Conservation (phyloP, 2,113 vertebrate genomes). For the Thalassoma bifasciatum region DNA sequence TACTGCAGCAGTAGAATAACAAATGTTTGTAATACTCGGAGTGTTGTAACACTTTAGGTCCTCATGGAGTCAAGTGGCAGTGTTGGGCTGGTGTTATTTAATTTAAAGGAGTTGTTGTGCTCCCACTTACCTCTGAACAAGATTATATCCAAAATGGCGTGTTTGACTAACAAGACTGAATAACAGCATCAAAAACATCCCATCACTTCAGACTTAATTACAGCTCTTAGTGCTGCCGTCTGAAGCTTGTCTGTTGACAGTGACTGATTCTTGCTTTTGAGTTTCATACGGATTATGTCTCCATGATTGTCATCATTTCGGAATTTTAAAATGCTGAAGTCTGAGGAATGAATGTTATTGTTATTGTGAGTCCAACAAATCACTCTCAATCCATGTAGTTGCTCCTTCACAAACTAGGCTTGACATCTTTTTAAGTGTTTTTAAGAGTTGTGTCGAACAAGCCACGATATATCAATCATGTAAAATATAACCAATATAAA, state of each 20-base stretch:
- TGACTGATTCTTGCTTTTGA: not conserved
- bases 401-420: conserved; percentile 8
- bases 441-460: conserved; percentile 49
- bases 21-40: conserved; percentile 39
- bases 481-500: conserved; percentile 55
- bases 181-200: conserved; percentile 14
- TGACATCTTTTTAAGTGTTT: conserved; percentile 29
- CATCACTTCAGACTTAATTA: conserved; percentile 17
- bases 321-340: not conserved
- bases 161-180: conserved; percentile 40
- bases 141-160: conserved; percentile 46
- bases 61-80: conserved; percentile 1
- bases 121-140: conserved; percentile 50
- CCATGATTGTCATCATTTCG: not conserved
- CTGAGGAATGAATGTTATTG: conserved; percentile 3
- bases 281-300: conserved; percentile 1
- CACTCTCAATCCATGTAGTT: conserved; percentile 2
- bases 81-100: conserved; percentile 19
- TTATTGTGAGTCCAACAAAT: conserved; percentile 7
- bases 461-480: conserved; percentile 49
- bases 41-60: conserved; percentile 38
- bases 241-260: not conserved
- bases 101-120: conserved; percentile 30
- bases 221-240: conserved; percentile 3
- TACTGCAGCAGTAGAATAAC: conserved; percentile 35